Conservation (phyloP, 2,797 vertebrate genomes). For the Crenichthys baileyi region DNA sequence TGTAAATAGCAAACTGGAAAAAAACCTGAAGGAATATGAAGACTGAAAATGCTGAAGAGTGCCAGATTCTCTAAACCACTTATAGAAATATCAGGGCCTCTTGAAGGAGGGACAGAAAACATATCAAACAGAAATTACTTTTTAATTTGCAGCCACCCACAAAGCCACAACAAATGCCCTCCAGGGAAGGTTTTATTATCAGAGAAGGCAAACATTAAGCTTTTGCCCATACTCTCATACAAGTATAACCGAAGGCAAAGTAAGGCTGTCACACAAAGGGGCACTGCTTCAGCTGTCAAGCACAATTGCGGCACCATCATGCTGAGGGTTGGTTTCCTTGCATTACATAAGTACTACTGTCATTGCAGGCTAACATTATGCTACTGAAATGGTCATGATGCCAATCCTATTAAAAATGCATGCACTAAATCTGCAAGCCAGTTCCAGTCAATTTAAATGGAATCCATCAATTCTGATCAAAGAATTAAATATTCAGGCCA, state of each 20-base stretch:
- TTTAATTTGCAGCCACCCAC: neutral
- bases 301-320: neutral
- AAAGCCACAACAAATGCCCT: neutral
- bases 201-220: neutral
- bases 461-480: neutral
- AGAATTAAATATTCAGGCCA: neutral
- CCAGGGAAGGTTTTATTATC: neutral
- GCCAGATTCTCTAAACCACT: conserved; percentile 55
- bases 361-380: neutral
- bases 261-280: neutral
- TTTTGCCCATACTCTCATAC: neutral
- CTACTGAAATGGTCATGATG: neutral
- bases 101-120: conserved; percentile 39
- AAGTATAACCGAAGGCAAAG: neutral
- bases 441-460: neutral
- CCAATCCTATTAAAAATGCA: neutral
- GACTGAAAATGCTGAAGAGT: conserved; percentile 56
- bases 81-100: conserved; percentile 46
- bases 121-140: conserved; percentile 23
- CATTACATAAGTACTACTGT: neutral
- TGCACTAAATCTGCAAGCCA: neutral
- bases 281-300: neutral
- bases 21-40: conserved; percentile 37
- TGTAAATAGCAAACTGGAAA: conserved; percentile 56
- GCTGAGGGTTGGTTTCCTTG: neutral